Conservation (phyloP, 2,113 vertebrate species). For the Zosterops pallidus region DNA sequence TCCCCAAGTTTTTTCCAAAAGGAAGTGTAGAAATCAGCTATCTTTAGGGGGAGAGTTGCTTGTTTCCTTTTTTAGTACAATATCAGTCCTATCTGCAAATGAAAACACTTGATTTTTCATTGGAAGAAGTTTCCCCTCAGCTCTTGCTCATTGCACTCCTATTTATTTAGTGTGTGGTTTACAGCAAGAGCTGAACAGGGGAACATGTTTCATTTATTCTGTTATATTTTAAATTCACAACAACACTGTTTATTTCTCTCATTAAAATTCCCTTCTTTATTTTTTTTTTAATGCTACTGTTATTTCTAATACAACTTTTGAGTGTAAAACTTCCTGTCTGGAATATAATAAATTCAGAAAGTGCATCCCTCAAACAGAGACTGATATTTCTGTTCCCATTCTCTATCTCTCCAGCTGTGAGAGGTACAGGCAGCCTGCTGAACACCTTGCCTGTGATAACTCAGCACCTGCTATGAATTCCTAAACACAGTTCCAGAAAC, state of each 20-base stretch:
- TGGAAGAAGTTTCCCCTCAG: background rate
- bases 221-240: background rate
- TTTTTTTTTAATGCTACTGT: background rate
- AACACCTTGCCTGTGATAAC: background rate
- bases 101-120: background rate
- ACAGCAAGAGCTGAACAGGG: background rate
- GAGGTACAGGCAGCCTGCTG: background rate
- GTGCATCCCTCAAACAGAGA: background rate
- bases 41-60: fast-evolving
- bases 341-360: background rate
- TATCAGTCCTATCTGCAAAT: background rate
- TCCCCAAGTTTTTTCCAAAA: background rate
- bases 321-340: background rate
- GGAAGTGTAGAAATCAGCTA: background rate
- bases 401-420: background rate
- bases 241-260: background rate
- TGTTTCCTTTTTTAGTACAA: background rate
- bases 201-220: background rate
- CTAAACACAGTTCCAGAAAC: background rate
- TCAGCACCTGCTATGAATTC: background rate
- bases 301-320: background rate
- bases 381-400: background rate
- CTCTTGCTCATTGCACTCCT: background rate
- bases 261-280: background rate
- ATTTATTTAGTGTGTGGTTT: background rate